Percentiles rank a stretch among this genome's conserved stretches.
Evolutionary conservation across 1,140 invertebrate species (phyloP).

Genomic region (Galleria mellonella): DNA sequence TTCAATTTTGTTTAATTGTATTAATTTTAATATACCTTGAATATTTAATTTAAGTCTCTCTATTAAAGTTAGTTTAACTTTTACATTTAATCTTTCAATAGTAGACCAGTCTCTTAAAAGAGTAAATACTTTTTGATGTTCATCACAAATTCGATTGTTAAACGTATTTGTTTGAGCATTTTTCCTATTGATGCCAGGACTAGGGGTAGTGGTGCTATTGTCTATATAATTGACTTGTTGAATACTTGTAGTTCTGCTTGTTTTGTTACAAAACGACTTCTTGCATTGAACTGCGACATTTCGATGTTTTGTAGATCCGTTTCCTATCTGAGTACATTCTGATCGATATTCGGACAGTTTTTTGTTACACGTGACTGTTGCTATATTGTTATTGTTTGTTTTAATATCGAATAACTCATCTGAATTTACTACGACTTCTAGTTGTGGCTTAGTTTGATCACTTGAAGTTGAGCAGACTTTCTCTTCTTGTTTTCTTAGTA

Average conservation of each 20-base stretch:
- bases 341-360: slow-evolving; percentile 1
- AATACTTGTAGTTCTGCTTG: slow-evolving; percentile 12
- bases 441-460: not conserved
- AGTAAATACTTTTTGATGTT: slow-evolving; percentile 16
- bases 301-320: not conserved
- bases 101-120: slow-evolving; percentile 14
- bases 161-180: slow-evolving; percentile 13
- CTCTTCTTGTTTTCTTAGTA: slow-evolving; percentile 7
- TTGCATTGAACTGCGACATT: slow-evolving; percentile 13
- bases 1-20: slow-evolving; percentile 21
- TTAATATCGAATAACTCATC: not conserved
- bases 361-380: not conserved
- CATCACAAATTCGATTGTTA: slow-evolving; percentile 13
- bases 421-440: not conserved
- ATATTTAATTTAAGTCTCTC: not conserved
- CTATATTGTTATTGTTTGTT: not conserved
- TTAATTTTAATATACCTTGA: not conserved
- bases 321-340: slow-evolving; percentile 12
- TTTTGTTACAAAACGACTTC: slow-evolving; percentile 5
- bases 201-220: not conserved
- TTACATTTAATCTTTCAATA: not conserved
- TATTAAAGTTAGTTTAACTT: not conserved
- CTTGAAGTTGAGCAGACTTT: not conserved
- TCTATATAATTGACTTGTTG: slow-evolving; percentile 4
- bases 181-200: slow-evolving; percentile 2